Evolutionary conservation across 2,797 vertebrate species (phyloP).

Genomic region (Numenius phaeopus): DNA sequence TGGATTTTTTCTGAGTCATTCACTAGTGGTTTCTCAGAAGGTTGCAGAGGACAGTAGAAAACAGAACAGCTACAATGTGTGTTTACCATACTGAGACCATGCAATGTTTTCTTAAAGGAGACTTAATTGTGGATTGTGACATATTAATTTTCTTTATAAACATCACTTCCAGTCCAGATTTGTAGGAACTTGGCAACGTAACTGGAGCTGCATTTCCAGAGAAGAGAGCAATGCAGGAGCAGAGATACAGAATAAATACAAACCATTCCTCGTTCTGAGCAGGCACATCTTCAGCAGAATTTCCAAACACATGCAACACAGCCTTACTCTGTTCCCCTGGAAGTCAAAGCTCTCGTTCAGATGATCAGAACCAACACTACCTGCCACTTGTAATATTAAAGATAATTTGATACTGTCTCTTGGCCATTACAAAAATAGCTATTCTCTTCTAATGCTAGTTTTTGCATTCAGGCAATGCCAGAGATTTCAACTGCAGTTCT

Average conservation of each 20-base stretch:
- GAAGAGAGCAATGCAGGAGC: neutral
- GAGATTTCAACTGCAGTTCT: neutral
- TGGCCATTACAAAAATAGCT: neutral
- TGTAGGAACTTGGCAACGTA: neutral
- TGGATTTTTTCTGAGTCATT: neutral
- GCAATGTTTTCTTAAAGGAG: neutral
- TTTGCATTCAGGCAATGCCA: neutral
- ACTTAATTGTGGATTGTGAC: neutral
- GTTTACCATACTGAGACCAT: neutral
- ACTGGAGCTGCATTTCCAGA: neutral
- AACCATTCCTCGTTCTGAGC: neutral
- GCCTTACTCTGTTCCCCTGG: neutral
- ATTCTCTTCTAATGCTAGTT: neutral
- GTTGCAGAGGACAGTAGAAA: neutral
- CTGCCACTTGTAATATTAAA: neutral
- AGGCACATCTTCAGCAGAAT: neutral
- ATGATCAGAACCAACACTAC: neutral
- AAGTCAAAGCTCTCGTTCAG: neutral
- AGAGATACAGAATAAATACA: neutral
- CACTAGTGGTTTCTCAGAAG: neutral
- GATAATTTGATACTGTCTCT: neutral
- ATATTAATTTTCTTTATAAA: neutral
- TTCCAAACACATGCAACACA: neutral
- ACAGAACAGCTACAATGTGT: neutral
- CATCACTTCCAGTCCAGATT: neutral